Evolutionary conservation across 2,888 invertebrate genomes (phyloP).

Genomic region (Dicyrtoma fusca): DNA sequence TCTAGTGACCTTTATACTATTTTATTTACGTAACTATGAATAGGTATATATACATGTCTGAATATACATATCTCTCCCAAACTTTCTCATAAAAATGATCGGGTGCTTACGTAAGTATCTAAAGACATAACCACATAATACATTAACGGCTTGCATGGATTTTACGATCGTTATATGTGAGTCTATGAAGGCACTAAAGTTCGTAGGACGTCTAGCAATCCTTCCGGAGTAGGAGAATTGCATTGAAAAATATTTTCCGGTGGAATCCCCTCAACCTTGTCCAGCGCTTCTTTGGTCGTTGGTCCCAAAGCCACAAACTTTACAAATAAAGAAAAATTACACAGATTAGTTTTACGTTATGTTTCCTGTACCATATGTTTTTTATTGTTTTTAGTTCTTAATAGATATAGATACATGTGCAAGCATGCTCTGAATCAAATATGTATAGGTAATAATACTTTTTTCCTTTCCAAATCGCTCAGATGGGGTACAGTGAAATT

Average conservation of each 20-base stretch:
- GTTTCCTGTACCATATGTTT: too few relatives aligned
- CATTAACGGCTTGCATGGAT: too few relatives aligned
- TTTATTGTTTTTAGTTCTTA: neutral
- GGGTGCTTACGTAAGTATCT: too few relatives aligned
- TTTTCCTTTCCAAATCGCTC: neutral
- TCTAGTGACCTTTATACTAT: too few relatives aligned
- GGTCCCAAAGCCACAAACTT: constrained; percentile 48
- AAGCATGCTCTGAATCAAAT: neutral
- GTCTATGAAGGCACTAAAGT: neutral
- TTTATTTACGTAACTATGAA: too few relatives aligned
- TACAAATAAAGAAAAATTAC: neutral
- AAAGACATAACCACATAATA: too few relatives aligned
- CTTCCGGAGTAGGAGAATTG: constrained; percentile 40
- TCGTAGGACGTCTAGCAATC: constrained; percentile 31
- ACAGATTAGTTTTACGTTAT: neutral
- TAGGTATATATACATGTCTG: too few relatives aligned
- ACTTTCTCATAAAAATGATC: too few relatives aligned
- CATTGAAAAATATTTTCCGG: constrained; percentile 39
- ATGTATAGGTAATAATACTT: constrained; percentile 11
- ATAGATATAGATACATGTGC: neutral
- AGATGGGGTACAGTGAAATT: constrained; percentile 37
- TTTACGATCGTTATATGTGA: too few relatives aligned
- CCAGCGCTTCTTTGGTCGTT: constrained; percentile 42
- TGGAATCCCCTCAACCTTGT: constrained; percentile 16
- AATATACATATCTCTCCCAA: too few relatives aligned